Percentiles rank a stretch among this genome's conserved stretches.
phyloP scores from a whole-genome alignment of 2,888 invertebrate species.

The Cotesia congregata region DNA sequence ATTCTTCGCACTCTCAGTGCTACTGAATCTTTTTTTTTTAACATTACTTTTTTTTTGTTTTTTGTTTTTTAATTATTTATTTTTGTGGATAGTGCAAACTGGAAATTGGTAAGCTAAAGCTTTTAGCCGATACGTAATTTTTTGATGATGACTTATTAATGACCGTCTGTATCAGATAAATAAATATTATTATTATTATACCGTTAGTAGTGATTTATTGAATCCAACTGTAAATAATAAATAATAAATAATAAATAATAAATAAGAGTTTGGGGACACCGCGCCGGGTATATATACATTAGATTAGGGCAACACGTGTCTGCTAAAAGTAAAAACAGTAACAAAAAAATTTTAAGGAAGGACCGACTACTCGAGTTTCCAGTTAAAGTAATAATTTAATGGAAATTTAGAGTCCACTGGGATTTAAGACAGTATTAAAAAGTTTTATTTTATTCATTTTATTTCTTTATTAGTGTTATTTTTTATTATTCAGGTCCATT shows the following conservation, averaged over 20 bases:
- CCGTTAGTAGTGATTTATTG: background rate
- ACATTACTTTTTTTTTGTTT: background rate
- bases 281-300: conserved; percentile 53
- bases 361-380: conserved; percentile 43
- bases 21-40: background rate
- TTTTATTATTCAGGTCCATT: conserved; percentile 14
- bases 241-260: conserved; percentile 61
- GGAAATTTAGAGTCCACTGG: conserved; percentile 60
- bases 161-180: conserved; percentile 23
- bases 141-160: background rate
- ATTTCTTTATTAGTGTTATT: conserved; percentile 11
- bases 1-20: background rate
- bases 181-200: no score
- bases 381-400: conserved; percentile 60
- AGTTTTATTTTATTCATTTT: conserved; percentile 50
- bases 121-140: conserved; percentile 6
- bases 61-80: no score
- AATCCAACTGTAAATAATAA: conserved; percentile 51
- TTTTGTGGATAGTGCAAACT: conserved; percentile 11
- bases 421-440: conserved; percentile 60
- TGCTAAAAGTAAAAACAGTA: conserved; percentile 56
- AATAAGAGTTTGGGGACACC: conserved; percentile 59
- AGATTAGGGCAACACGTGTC: conserved; percentile 65
- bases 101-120: conserved; percentile 14
- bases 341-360: conserved; percentile 38